phyloP scores from a whole-genome alignment of 1,140 invertebrate genomes.

The Acromyrmex charruanus region DNA sequence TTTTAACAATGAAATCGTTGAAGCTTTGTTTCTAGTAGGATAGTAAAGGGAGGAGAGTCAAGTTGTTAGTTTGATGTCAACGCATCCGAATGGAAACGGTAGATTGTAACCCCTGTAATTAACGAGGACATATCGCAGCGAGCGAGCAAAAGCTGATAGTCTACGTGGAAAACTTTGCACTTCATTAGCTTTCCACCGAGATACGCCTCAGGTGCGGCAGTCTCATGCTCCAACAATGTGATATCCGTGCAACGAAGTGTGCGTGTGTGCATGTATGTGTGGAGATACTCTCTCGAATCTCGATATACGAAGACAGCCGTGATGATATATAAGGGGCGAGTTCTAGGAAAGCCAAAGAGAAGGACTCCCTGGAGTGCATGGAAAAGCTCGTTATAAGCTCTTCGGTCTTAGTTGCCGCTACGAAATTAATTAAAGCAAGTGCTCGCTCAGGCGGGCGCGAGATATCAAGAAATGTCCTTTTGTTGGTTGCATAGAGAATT shows the following conservation, averaged over 20 bases:
- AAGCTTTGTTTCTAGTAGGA: slow-evolving; percentile 2
- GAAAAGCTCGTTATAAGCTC: slow-evolving; percentile 79
- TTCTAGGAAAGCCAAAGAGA: slow-evolving; percentile 61
- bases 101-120: slow-evolving; percentile 55
- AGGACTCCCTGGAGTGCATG: slow-evolving; percentile 58
- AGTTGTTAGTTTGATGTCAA: slow-evolving; percentile 43
- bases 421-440: slow-evolving; percentile 80
- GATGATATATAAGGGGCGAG: slow-evolving; percentile 45
- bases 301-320: slow-evolving; percentile 46
- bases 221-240: slow-evolving; percentile 47
- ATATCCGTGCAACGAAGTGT: slow-evolving; percentile 21
- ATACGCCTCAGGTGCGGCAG: slow-evolving; percentile 43
- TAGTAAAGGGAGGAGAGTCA: neutral
- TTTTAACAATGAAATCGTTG: slow-evolving; percentile 19
- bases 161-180: slow-evolving; percentile 62
- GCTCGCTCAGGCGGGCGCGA: slow-evolving; percentile 68
- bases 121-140: slow-evolving; percentile 50
- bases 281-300: slow-evolving; percentile 52
- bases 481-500: slow-evolving; percentile 36
- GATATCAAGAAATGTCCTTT: slow-evolving; percentile 72
- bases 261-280: neutral
- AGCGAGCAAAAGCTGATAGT: slow-evolving; percentile 53
- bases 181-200: slow-evolving; percentile 60
- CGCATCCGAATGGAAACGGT: slow-evolving; percentile 43
- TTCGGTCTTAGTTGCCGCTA: slow-evolving; percentile 74